Evolutionary conservation across 1,140 invertebrate species (phyloP).

Genomic region (Euura lappo): DNA sequence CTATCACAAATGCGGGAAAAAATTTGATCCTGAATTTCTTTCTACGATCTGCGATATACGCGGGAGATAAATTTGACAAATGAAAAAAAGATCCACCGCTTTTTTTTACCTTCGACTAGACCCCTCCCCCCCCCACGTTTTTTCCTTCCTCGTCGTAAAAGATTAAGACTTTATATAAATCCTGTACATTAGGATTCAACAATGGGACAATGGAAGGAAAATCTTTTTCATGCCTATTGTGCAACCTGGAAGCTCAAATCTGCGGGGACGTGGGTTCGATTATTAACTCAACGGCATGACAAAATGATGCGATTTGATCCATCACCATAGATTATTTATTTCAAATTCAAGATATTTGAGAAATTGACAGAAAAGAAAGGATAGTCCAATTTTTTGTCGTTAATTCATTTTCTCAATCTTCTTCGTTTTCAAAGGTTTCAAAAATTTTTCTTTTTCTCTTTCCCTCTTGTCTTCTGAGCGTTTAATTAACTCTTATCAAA

Average conservation of each 20-base stretch:
- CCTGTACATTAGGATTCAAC: no score
- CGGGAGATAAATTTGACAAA: background rate
- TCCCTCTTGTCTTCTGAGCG: background rate
- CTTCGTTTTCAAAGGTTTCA: background rate
- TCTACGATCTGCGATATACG: background rate
- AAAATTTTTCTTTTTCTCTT: background rate
- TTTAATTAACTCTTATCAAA: no score
- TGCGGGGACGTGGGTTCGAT: background rate
- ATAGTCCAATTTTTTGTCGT: no score
- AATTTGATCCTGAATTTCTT: background rate
- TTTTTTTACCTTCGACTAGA: background rate
- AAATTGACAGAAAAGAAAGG: no score
- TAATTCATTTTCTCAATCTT: background rate
- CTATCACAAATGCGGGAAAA: background rate
- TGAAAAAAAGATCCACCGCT: background rate
- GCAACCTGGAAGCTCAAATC: background rate
- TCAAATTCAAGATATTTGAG: background rate
- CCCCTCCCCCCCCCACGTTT: no score
- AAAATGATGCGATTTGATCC: background rate
- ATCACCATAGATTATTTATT: background rate
- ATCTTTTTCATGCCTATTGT: background rate
- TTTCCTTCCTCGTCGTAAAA: background rate
- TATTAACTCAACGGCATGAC: background rate
- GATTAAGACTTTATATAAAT: no score
- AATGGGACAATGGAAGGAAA: no score